Base-by-base conservation (phyloP, 2,113 vertebrate genomes). In the Cyanoramphus novaezelandiae region DNA sequence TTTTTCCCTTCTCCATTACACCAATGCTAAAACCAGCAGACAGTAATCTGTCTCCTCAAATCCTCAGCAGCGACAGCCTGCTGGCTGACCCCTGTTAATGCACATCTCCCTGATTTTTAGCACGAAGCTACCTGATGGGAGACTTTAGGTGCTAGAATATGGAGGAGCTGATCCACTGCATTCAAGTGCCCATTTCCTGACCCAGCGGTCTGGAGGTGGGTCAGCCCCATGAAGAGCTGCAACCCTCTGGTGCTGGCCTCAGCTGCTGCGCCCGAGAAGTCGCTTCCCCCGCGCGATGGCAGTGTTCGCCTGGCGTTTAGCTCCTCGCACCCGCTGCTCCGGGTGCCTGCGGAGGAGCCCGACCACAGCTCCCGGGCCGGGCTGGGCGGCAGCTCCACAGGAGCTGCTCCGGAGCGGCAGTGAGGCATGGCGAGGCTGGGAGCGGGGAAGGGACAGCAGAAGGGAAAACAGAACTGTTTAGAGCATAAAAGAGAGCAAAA, bases 221-320 rank as follows among this genome's bases (percentile, higher is more conserved):
- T 46, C n/a, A 8, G 4, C 23, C 0, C 8, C 31, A 0, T 1
- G 44, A 80, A 13, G 33, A 43, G 1, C 44, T 0, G 1, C 35
- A 1, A 1, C 0, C 5, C 3, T 33, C 4, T 19, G 72, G 43
- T 29, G 21, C 0, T 37, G 57, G 3, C 0, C 37, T 74, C 21
- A 3, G 65, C 29, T 18, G 46, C 13, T 13, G 41, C 47, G 28
- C 7, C 35, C 0, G 6, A 2, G 47, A 18, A 44, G 52, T 37
- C 47, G 27, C 31, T 83, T 68, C 10, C 35, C 29, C 97, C 98
- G 18, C 95, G 7, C 17, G 98, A 55, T 97, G 97, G 97, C 96
- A 90, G 65, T 65, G 60, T 95, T 80, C 28, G 59, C 96, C 74
- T 33, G 43, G 62, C 10, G 2, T 23, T 59, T 0, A 13, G 33